These are phyloP conservation scores for Pissodes strobi DNA, from an alignment of 1,140 invertebrate species.

Conservation along the genomic window DNA sequence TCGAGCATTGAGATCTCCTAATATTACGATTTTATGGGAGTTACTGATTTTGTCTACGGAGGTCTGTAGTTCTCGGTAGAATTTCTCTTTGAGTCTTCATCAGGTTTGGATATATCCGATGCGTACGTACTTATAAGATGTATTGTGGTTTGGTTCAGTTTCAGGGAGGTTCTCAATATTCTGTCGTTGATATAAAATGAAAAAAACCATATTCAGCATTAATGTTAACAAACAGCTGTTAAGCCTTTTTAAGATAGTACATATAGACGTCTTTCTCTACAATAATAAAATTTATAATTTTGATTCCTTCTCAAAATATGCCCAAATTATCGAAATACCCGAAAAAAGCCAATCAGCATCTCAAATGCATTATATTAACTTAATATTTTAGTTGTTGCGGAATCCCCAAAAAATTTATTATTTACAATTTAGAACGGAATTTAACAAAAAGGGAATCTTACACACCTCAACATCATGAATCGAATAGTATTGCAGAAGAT, in stretches of 20 bases:
- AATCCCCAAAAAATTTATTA: constrained; percentile 30
- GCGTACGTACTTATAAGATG: too few relatives aligned
- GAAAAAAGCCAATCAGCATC: constrained; percentile 20
- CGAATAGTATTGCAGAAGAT: constrained; percentile 47
- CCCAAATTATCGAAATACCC: constrained; percentile 15
- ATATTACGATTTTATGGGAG: too few relatives aligned
- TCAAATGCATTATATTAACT: constrained; percentile 29
- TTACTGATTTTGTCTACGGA: too few relatives aligned
- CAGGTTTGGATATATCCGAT: too few relatives aligned
- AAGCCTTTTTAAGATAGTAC: constrained; percentile 30
- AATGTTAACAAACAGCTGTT: constrained; percentile 10
- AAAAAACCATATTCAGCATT: constrained; percentile 11
- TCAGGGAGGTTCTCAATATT: too few relatives aligned
- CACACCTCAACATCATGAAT: constrained; percentile 48
- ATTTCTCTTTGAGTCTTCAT: too few relatives aligned
- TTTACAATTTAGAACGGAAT: constrained; percentile 41
- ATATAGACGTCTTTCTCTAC: constrained; percentile 21
- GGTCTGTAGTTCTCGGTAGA: too few relatives aligned
- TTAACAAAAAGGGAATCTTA: constrained; percentile 45
- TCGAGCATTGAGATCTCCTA: too few relatives aligned
- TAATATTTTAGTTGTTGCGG: constrained; percentile 33
- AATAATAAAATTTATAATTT: constrained; percentile 30
- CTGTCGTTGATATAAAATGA: too few relatives aligned
- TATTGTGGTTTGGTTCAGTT: too few relatives aligned
- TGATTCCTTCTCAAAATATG: too few relatives aligned